Conservation (phyloP, 2,797 vertebrate species). For the Meda fulgida region DNA sequence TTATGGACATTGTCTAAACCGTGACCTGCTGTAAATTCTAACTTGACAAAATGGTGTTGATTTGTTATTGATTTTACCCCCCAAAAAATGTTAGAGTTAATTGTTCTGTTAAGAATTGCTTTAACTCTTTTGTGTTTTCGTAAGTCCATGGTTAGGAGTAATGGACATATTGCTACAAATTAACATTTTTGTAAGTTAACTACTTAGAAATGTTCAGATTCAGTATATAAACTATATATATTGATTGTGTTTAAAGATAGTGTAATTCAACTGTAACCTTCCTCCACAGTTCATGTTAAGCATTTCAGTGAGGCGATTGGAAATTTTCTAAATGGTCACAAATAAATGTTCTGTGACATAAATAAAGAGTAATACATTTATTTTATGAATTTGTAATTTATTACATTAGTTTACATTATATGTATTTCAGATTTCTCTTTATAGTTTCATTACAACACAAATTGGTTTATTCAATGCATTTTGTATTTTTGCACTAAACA, state of each 20-base stretch:
- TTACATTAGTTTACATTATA: neutral
- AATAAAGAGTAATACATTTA: neutral
- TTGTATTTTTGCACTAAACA: neutral
- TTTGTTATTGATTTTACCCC: neutral
- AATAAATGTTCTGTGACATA: neutral
- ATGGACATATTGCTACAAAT: neutral
- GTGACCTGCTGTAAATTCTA: neutral
- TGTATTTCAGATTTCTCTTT: neutral
- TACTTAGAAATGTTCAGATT: neutral
- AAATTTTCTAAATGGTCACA: neutral
- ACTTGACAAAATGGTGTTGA: neutral
- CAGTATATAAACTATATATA: neutral
- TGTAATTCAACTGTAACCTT: neutral
- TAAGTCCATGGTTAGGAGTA: too few species aligned
- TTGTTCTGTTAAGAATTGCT: neutral
- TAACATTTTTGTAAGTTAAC: neutral
- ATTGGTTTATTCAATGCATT: neutral
- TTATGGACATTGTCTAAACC: slow-evolving; percentile 24
- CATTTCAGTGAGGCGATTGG: neutral
- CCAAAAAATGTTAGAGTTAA: neutral
- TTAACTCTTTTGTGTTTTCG: neutral
- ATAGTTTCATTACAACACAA: neutral
- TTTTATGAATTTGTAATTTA: neutral
- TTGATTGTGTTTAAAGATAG: neutral
- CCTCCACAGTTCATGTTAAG: neutral